Evolutionary conservation across 2,888 invertebrate genomes (phyloP).

Genomic region (Taenaris catops): DNA sequence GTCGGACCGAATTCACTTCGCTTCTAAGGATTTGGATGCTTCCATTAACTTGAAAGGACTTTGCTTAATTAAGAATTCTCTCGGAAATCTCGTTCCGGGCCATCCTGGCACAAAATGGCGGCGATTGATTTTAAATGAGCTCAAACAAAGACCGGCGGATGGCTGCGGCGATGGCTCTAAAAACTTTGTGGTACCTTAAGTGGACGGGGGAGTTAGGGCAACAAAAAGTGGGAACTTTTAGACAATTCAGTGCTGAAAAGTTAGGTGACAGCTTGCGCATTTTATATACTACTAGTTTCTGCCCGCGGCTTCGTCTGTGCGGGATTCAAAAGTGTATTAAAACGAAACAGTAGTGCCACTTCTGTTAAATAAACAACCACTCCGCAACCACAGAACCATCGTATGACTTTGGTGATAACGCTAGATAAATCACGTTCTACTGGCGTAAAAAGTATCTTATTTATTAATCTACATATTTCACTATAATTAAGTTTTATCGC

Average conservation of each 20-base stretch:
- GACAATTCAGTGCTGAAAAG: conserved; percentile 5
- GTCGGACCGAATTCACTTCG: conserved; percentile 51
- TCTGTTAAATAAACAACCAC: too few species aligned
- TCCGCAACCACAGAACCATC: too few species aligned
- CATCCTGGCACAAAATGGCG: conserved; percentile 57
- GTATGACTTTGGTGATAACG: too few species aligned
- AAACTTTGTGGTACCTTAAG: conserved; percentile 45
- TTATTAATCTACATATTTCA: too few species aligned
- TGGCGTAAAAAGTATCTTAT: too few species aligned
- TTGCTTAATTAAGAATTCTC: conserved; percentile 76
- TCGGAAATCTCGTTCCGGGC: conserved; percentile 63
- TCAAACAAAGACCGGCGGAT: conserved; percentile 53
- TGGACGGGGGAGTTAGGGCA: conserved; percentile 27
- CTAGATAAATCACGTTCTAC: too few species aligned
- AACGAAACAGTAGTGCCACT: too few species aligned
- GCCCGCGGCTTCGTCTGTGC: too few species aligned
- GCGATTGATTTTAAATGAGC: conserved; percentile 76
- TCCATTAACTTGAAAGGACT: conserved; percentile 74
- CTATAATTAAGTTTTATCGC: too few species aligned
- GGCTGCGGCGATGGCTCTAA: conserved; percentile 49
- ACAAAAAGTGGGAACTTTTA: conserved; percentile 5
- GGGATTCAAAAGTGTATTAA: too few species aligned
- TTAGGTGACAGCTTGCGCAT: not conserved
- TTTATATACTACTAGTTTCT: too few species aligned
- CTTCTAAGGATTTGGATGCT: conserved; percentile 59